Percentiles rank a stretch among this genome's conserved stretches.
Conservation (phyloP, 2,797 vertebrate genomes). For the Bryconaethiops microstoma region DNA sequence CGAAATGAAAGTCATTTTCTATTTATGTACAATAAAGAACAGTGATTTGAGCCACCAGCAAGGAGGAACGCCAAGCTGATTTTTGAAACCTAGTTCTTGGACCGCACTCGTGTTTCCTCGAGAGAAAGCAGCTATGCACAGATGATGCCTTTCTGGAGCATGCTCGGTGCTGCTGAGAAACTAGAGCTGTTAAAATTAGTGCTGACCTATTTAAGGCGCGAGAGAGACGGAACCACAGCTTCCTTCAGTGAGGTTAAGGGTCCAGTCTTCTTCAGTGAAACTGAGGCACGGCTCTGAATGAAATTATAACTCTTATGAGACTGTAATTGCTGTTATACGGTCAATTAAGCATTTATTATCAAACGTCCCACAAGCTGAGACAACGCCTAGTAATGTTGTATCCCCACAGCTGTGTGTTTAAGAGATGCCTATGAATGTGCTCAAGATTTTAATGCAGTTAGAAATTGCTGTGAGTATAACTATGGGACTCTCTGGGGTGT, state of each 20-base stretch:
- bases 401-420: neutral
- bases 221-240: conserved; percentile 25
- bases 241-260: conserved; percentile 18
- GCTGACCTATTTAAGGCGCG: conserved; percentile 54
- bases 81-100: neutral
- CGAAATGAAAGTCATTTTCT: no score
- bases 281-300: neutral
- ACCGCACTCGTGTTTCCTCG: neutral
- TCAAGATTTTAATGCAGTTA: neutral
- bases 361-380: neutral
- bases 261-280: conserved; percentile 20
- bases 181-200: conserved; percentile 56
- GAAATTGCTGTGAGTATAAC: neutral
- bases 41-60: neutral
- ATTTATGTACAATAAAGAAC: no score
- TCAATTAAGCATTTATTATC: conserved; percentile 2
- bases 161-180: conserved; percentile 29
- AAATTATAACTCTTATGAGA: neutral
- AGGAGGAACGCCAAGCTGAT: neutral
- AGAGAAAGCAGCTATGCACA: neutral
- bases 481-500: neutral
- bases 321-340: neutral
- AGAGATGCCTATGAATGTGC: neutral
- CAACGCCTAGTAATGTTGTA: neutral
- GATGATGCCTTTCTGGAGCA: conserved; percentile 29